These are phyloP conservation scores for Heterodera schachtii DNA, from an alignment of 1,140 invertebrate species.

Conservation along the genomic window DNA sequence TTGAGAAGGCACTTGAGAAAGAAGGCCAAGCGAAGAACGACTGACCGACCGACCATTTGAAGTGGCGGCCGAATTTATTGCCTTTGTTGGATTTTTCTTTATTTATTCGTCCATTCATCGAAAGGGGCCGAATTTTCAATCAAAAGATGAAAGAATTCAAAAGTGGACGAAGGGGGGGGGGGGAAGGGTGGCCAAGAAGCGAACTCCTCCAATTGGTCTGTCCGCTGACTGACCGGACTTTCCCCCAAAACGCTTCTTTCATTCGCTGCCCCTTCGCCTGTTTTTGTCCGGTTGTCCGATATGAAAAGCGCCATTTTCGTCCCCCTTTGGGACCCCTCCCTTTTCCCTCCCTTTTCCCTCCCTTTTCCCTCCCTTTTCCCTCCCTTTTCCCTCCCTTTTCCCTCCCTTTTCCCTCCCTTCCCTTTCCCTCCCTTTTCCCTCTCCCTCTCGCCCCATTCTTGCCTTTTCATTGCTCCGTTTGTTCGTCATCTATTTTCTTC, in stretches of 20 bases:
- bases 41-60: background rate
- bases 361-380: too few relatives aligned
- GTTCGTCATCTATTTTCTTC: too few relatives aligned
- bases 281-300: background rate
- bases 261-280: too few relatives aligned
- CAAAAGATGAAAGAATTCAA: background rate
- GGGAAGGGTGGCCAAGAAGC: background rate
- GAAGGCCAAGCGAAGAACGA: background rate
- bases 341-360: too few relatives aligned
- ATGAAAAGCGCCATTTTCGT: background rate
- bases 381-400: too few relatives aligned
- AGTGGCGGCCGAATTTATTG: background rate
- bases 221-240: background rate
- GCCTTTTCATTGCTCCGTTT: too few relatives aligned
- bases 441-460: too few relatives aligned
- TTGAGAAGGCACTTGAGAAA: background rate
- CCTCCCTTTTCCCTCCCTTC: too few relatives aligned
- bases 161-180: background rate
- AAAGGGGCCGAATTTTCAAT: background rate
- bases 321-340: too few relatives aligned
- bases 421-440: too few relatives aligned
- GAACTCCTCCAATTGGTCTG: background rate
- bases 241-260: background rate
- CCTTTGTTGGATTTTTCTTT: background rate
- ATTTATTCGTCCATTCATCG: background rate